Evolutionary conservation across 1,140 invertebrate genomes (phyloP), one percentile per base, ranked within the genome.

Genomic region (Calephelis virginiensis): DNA sequence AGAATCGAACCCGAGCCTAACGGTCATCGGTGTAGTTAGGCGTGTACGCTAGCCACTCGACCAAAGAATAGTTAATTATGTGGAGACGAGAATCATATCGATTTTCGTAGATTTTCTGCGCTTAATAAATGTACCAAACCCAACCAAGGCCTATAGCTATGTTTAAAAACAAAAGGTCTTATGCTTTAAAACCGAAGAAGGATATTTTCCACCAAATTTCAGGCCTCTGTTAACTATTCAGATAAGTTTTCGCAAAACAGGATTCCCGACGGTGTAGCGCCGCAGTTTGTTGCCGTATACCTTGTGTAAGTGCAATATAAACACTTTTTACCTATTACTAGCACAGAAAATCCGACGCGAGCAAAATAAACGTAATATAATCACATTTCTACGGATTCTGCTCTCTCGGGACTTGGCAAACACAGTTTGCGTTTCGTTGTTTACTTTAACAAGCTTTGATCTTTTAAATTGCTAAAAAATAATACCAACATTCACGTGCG

Each of bases 401-500:
- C 49, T 53, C 17, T 11, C 49, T 17, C 14, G 49, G 14, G 14
- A 9, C 17, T 53, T 17, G 49, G 50, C 17, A 53, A 53, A 53
- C 17, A 53, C 17, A 28, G 14, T 53, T 17, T 14, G 17, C 50
- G 13, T 53, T 11, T 53, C 14, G 50, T 53, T 28, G 50, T 53
- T 53, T 53, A 53, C 50, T 53, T 17, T 17, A 53, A 53, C 50
- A 53, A 17, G 50, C 50, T 53, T 53, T 53, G 50, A 53, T 53
- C 50, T 53, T 53, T 28, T 11, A 53, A 53, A 53, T 53, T 53
- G 50, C 3, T 53, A 53, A 28, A 28, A 53, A 53, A 28, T 28
- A 28, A 17, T 5, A 50, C 50, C 5, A 11, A 28, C 10, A 53
- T 10, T 28, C 11, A 2, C 2, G 49, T 43, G 40, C 40, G 40